These are phyloP conservation scores for Planiliza haematocheilus DNA, from an alignment of 2,113 vertebrate species.

Conservation along the genomic window DNA sequence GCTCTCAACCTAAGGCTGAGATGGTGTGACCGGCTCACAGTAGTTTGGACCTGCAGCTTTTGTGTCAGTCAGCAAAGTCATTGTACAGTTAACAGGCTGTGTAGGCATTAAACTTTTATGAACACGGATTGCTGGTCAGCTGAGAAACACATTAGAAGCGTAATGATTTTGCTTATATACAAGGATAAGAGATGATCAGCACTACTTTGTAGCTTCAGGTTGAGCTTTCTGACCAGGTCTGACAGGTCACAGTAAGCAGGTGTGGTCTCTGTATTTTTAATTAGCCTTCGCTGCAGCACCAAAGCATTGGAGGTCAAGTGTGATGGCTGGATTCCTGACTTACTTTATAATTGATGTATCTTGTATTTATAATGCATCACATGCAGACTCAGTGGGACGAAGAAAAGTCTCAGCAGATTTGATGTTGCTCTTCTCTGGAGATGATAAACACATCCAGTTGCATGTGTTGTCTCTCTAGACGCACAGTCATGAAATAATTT, in stretches of 20 bases:
- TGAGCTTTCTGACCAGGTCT: constrained; percentile 12
- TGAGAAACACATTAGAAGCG: constrained; percentile 26
- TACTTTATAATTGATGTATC: constrained; percentile 75
- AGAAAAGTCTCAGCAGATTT: constrained; percentile 66
- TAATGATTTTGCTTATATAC: not conserved
- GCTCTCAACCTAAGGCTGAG: not conserved
- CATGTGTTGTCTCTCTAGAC: constrained; percentile 1
- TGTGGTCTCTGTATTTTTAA: constrained; percentile 67
- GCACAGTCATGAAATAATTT: no score
- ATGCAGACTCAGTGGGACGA: constrained; percentile 43
- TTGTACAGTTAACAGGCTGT: not conserved
- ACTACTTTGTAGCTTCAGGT: constrained; percentile 21
- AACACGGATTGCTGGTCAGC: constrained; percentile 41
- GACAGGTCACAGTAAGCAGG: constrained; percentile 44
- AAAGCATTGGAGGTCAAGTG: constrained; percentile 59
- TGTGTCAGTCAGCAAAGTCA: constrained; percentile 31
- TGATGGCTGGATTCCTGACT: constrained; percentile 63
- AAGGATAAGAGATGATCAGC: constrained; percentile 32
- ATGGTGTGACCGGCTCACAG: not conserved
- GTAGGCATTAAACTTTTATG: constrained; percentile 36
- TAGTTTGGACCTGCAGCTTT: not conserved
- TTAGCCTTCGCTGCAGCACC: constrained; percentile 41
- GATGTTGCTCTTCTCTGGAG: constrained; percentile 7
- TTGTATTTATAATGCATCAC: constrained; percentile 74
- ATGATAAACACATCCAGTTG: constrained; percentile 24